Evolutionary conservation across 2,113 vertebrate genomes (phyloP).

Genomic region (Gasterosteus aculeatus): DNA sequence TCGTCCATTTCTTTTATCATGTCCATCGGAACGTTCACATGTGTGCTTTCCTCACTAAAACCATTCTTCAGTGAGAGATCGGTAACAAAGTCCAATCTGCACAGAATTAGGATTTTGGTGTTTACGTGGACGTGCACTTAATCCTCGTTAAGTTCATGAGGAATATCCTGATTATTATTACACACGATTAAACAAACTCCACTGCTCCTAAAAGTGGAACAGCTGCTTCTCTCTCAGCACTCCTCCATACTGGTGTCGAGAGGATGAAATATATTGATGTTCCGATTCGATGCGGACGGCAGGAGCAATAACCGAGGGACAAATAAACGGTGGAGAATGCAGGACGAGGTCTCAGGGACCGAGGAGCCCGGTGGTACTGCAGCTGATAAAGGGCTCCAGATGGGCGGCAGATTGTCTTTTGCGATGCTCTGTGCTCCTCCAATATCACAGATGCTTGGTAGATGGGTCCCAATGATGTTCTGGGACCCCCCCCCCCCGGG

Average conservation of each 20-base stretch:
- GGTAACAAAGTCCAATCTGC: neutral
- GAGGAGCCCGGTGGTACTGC: too few species aligned
- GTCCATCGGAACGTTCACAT: neutral
- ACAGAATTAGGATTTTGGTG: neutral
- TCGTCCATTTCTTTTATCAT: neutral
- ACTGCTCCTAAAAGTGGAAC: neutral
- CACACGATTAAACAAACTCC: neutral
- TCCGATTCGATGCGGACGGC: too few species aligned
- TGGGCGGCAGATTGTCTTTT: neutral
- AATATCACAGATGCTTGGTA: neutral
- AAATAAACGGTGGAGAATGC: too few species aligned
- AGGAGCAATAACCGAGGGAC: neutral
- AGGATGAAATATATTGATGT: too few species aligned
- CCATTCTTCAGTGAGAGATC: neutral
- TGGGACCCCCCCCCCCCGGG: neutral
- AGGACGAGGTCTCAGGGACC: too few species aligned
- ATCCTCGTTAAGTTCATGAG: neutral
- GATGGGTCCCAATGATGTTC: neutral
- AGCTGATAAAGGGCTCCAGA: neutral
- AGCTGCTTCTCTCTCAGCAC: neutral
- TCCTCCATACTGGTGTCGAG: neutral
- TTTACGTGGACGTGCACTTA: neutral
- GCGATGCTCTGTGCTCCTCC: neutral
- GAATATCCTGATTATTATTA: neutral
- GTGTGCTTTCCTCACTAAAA: neutral